Base-by-base conservation (phyloP, 2,888 invertebrate species). In the Bugula neritina region DNA sequence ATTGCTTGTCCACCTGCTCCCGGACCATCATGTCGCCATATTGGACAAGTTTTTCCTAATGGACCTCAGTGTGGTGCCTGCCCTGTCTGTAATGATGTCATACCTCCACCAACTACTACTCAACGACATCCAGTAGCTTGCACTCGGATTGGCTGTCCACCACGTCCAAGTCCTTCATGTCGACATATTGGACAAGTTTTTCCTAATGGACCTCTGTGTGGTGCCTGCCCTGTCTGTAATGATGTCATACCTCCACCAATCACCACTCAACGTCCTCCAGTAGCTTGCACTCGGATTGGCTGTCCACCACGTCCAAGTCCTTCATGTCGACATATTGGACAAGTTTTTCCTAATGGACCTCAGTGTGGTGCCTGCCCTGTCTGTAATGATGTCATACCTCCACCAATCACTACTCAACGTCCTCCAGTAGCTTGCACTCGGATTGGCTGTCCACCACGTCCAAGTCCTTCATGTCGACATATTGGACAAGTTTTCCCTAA, bases 1-100 rank as follows among this genome's bases (percentile, higher is more conserved):
- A 57, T 57, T 13, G 57, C 57, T n/a, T 57, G 57, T 57, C 57
- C 57, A 21, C 57, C 57, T 13, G 23, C 57, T 17, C 57, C 57
- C 23, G 23, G 23, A 10, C 23, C 57, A 57, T 21, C 23, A 25
- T 57, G 57, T 57, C 23, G 10, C 5, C 5, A 57, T 27, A n/a
- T 57, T 5, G 57, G 57, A 13, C n/a, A 21, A n/a, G 23, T 23
- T 5, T 57, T 57, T 23, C 57, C 57, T n/a, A 57, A 57, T 57
- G 57, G 57, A 5, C 57, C 57, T 25, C n/a, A 57, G 23, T 57
- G 57, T n/a, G 23, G 23, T 17, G 27, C 23, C 3, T 57, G 57
- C 27, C 57, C 23, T 17, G 57, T 57, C 27, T 57, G 57, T 57
- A 57, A 57, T 57, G 57, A 57, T 57, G 13, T 23, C 5, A 10